Conservation (phyloP, 2,113 vertebrate species). For the Paratilapia polleni region DNA sequence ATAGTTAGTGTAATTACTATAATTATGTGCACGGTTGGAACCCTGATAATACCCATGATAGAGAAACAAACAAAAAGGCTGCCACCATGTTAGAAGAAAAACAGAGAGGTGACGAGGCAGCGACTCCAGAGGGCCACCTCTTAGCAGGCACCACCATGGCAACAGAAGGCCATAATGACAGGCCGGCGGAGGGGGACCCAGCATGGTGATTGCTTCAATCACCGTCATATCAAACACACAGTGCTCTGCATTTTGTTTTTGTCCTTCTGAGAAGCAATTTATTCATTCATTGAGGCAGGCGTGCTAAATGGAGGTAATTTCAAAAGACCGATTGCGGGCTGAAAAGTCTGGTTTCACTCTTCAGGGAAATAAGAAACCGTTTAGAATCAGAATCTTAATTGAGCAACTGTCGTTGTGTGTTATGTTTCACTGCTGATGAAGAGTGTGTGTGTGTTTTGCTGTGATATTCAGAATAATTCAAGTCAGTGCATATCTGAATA, state of each 20-base stretch:
- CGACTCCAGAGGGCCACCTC: neutral
- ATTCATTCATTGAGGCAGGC: slow-evolving; percentile 17
- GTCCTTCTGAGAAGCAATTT: slow-evolving; percentile 38
- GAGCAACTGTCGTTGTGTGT: slow-evolving; percentile 13
- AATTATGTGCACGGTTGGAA: neutral
- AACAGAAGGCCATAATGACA: slow-evolving; percentile 44
- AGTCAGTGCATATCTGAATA: neutral
- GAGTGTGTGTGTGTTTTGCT: neutral
- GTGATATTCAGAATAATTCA: slow-evolving; percentile 13
- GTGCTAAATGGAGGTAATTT: slow-evolving; percentile 37
- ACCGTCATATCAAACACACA: slow-evolving; percentile 34
- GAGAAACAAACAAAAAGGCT: neutral
- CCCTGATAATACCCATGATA: neutral
- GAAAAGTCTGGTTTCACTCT: slow-evolving; percentile 39
- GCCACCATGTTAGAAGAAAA: slow-evolving; percentile 1
- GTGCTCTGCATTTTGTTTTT: slow-evolving; percentile 32
- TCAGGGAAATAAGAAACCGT: slow-evolving; percentile 33
- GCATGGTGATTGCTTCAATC: slow-evolving; percentile 29
- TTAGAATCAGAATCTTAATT: slow-evolving; percentile 39
- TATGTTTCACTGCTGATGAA: slow-evolving; percentile 7
- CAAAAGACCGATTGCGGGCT: slow-evolving; percentile 44
- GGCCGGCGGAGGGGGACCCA: neutral
- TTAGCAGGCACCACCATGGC: slow-evolving; percentile 36
- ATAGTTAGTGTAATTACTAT: neutral
- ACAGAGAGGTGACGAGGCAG: neutral